Evolutionary conservation across 2,113 vertebrate genomes (phyloP), one percentile per base, ranked within the genome.

Genomic region (Herpetotheres cachinnans): DNA sequence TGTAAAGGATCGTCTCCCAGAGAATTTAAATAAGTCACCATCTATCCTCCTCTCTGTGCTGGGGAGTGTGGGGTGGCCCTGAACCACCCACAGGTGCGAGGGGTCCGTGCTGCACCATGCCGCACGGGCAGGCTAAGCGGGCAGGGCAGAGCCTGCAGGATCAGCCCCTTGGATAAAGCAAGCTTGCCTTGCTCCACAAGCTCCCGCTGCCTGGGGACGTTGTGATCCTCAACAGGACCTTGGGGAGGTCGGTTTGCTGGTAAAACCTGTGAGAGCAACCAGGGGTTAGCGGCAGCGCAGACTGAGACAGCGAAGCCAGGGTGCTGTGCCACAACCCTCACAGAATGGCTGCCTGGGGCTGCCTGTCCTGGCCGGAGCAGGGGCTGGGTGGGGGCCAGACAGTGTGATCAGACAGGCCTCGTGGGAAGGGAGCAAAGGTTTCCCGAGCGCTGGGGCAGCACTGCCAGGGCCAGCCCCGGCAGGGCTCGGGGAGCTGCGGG

Each of bases 241-340:
- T 22, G 47, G 20, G 32, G 38, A 29, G 47, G 34, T n/a, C 2
- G 1, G 32, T 16, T 47, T 5, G 1, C 38, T 17, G 42, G 58
- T 30, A n/a, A 30, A 40, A 44, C 30, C 20, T 32, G 11, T 2
- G 1, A 65, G 67, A 73, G 16, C 30, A n/a, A 3, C 27, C 30
- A 7, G 2, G 30, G 56, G 56, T 8, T 14, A 17, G 36, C 10
- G 22, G 50, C 56, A 50, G 66, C 10, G 0, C 0, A 2, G 81
- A 19, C 2, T 1, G 71, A 32, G 61, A 11, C 1, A 1, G 36
- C 46, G n/a, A 40, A 30, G 77, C 10, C 62, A 27, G 42, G 78
- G 17, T 16, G 26, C 52, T 10, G 47, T 1, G 5, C 46, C 2
- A 0, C 2, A 49, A 56, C 17, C 30, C 73, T 27, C 4, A 0